These are phyloP conservation scores for Drosophila pullipes DNA, from an alignment of 2,888 invertebrate genomes.

Conservation along the genomic window DNA sequence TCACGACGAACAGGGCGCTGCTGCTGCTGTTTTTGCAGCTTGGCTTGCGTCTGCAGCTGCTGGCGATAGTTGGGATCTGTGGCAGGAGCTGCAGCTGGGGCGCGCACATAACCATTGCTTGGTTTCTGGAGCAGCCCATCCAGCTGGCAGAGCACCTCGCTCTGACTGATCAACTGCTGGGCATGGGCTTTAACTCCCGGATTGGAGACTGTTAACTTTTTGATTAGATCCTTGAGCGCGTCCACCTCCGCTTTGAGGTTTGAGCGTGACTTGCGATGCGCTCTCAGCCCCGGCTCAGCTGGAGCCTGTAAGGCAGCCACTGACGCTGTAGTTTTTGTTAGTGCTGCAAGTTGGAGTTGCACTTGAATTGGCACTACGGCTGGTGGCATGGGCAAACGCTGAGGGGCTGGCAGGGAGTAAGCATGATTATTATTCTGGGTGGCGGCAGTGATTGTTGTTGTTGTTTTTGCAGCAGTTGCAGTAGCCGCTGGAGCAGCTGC, in stretches of 20 bases:
- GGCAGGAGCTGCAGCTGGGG: background rate
- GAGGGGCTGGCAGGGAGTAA: background rate
- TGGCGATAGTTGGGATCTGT: constrained; percentile 18
- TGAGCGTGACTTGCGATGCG: constrained; percentile 31
- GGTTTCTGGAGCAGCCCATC: constrained; percentile 38
- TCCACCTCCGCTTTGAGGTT: constrained; percentile 58
- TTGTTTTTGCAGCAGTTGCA: background rate
- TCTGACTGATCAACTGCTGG: constrained; percentile 53
- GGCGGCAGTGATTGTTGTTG: background rate
- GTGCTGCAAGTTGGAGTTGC: background rate
- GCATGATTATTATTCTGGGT: background rate
- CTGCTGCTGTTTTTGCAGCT: background rate
- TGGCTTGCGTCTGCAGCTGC: constrained; percentile 12
- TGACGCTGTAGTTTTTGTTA: too few species aligned
- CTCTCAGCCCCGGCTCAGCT: constrained; percentile 1
- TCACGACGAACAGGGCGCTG: constrained; percentile 33
- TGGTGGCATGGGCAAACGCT: background rate
- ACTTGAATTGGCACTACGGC: background rate
- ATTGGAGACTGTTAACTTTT: constrained; percentile 19
- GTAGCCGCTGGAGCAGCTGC: background rate
- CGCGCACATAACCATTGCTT: background rate
- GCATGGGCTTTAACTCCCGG: constrained; percentile 54
- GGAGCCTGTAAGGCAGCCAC: background rate
- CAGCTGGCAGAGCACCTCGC: constrained; percentile 56
- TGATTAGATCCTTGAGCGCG: constrained; percentile 61